Evolutionary conservation across 2,888 invertebrate genomes (phyloP), one percentile per base, ranked within the genome.

Genomic region (Napeogenes inachia): DNA sequence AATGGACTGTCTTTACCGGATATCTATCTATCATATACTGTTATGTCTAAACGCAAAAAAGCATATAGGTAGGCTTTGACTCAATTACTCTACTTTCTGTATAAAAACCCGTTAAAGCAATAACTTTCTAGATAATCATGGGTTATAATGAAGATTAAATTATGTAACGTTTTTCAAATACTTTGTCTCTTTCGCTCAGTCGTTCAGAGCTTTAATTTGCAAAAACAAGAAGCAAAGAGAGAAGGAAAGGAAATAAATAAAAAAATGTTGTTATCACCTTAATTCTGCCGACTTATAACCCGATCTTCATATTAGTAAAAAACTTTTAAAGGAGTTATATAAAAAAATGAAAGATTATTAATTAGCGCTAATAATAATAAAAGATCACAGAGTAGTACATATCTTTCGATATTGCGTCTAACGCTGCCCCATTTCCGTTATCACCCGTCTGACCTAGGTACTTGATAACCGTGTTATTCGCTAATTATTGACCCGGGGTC

Each of bases 391-490:
- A 75, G 74, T 12, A 65, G 64, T 69, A 71, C 66, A 64, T 70
- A 58, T 57, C 57, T 56, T 57, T 57, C 45, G 42, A 42, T 58
- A 58, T 50, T 61, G 75, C 87, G 86, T 79, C 82, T 85, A 84
- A 84, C 21, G 21, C 21, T 80, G 84, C 66, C 81, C 86, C 67
- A 80, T 64, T 79, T 83, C 55, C 68, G 69, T 70, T 82, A 82
- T 80, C 79, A 68, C 35, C 70, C 68, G 84, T 84, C 84, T 85
- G 86, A 78, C 85, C 85, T 80, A 83, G 83, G 84, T 85, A 81
- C 65, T 56, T 73, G 76, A 81, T 76, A 77, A 66, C 65, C 64
- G 60, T 45, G 47, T 38, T 62, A 66, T 68, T 68, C 66, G 73
- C 70, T 70, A 73, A 74, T 72, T 71, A 67, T 64, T 66, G 63